Conservation (phyloP, 64 coral and sea anemone genomes). For the Porites australiensis region DNA sequence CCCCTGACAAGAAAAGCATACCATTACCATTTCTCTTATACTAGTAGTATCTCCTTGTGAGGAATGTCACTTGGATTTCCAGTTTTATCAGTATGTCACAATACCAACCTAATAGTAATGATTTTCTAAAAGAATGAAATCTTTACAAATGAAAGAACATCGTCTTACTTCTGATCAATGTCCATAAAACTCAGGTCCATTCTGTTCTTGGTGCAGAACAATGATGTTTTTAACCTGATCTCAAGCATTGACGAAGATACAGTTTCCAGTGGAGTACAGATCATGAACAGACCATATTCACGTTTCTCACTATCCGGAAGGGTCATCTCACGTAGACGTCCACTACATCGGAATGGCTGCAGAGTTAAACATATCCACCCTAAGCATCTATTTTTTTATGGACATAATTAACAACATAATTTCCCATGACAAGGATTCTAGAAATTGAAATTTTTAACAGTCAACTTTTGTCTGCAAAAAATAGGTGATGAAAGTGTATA, state of each 20-base stretch:
- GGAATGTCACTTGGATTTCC: not conserved
- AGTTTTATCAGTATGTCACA: no score
- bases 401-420: no score
- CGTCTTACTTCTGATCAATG: slow-evolving; percentile 97
- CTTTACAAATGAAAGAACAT: not conserved
- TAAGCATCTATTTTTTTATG: not conserved
- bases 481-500: no score
- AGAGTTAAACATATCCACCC: slow-evolving; percentile 5
- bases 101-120: no score
- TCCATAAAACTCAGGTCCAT: slow-evolving; percentile 98
- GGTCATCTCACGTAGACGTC: slow-evolving; percentile 90
- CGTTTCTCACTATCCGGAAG: slow-evolving; percentile 74
- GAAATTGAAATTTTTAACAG: no score
- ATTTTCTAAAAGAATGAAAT: no score
- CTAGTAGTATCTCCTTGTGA: not conserved
- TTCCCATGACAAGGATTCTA: no score
- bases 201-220: slow-evolving; percentile 99
- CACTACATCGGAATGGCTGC: slow-evolving; percentile 97
- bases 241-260: slow-evolving; percentile 95
- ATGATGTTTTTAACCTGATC: slow-evolving; percentile 88
- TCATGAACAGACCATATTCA: slow-evolving; percentile 90
- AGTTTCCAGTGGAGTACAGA: slow-evolving; percentile 96
- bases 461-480: no score
- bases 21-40: no score
- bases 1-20: slow-evolving; percentile 63